phyloP scores from a whole-genome alignment of 2,113 vertebrate species.

The Meleagris gallopavo region DNA sequence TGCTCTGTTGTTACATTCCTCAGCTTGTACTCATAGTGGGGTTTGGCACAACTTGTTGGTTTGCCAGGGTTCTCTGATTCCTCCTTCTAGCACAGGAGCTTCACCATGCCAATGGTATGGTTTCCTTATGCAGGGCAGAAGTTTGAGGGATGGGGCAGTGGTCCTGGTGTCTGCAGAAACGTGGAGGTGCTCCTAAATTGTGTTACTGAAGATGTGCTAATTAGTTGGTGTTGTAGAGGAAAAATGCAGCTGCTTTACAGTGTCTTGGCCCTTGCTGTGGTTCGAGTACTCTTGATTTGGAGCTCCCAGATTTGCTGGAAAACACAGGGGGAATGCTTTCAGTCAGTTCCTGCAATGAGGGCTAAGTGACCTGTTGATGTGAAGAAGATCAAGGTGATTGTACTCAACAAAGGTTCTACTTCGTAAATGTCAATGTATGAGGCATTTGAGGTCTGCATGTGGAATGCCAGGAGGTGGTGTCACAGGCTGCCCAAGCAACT shows the following conservation, averaged over 20 bases:
- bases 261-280: background rate
- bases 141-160: fast-evolving
- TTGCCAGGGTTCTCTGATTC: background rate
- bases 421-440: fast-evolving
- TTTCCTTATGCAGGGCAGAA: background rate
- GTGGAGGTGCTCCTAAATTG: background rate
- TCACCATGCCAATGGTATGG: fast-evolving
- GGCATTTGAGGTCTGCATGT: background rate
- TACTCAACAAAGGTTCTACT: background rate
- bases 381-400: background rate
- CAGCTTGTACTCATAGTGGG: no score
- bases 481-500: background rate
- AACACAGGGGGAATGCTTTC: background rate
- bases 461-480: background rate
- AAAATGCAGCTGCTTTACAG: background rate
- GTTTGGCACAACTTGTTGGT: no score
- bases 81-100: background rate
- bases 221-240: background rate
- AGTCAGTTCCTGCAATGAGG: fast-evolving
- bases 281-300: background rate
- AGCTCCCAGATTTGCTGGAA: background rate
- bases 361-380: fast-evolving
- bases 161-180: background rate
- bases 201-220: background rate
- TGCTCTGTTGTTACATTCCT: no score